Base-by-base conservation (phyloP, 64 coral and sea anemone species). In the Cladopsammia gracilis region DNA sequence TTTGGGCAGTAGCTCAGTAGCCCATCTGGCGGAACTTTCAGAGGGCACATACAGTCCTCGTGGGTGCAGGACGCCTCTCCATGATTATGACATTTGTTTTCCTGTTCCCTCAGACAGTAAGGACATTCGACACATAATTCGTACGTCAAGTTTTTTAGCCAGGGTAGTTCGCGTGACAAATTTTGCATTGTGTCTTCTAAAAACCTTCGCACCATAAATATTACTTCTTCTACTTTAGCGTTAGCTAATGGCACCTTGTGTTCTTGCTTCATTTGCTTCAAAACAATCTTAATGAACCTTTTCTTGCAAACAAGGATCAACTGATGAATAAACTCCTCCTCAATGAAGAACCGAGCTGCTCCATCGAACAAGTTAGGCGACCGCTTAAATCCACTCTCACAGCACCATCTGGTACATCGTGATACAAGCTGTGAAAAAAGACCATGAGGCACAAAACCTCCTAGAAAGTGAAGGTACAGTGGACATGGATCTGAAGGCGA, bases 391-490 rank as follows among this genome's bases (percentile, higher is more conserved):
- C 82, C 82, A 46, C 67, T 50, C 20, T n/a, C n/a, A 58, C 16
- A 74, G 48, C 50, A 74, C 86, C 86, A 88, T 2, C 64, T 10
- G 16, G 74, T 74, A 5, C 26, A 70, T 59, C 50, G 70, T 73
- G 86, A 88, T 5, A 88, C 71, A 43, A 88, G 64, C 42, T 10
- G 34, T 1, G 16, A 25, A 45, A 73, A 88, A 3, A 88, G 8
- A 59, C 86, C 86, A 59, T 88, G 86, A 16, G 86, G 86, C 2
- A 88, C 69, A 59, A 88, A 88, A 51, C 86, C 86, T 19, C 70
- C n/a, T n/a, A n/a, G n/a, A n/a, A n/a, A n/a, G n/a, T n/a, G n/a
- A n/a, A n/a, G n/a, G n/a, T n/a, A n/a, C 86, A 88, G 25, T 10
- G 86, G n/a, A 71, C 86, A 88, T 74, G 70, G 69, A 51, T 75